Percentiles rank a stretch among this genome's conserved stretches.
These are phyloP conservation scores for Macroramphosus scolopax DNA, from an alignment of 2,797 vertebrate species.

Conservation along the genomic window DNA sequence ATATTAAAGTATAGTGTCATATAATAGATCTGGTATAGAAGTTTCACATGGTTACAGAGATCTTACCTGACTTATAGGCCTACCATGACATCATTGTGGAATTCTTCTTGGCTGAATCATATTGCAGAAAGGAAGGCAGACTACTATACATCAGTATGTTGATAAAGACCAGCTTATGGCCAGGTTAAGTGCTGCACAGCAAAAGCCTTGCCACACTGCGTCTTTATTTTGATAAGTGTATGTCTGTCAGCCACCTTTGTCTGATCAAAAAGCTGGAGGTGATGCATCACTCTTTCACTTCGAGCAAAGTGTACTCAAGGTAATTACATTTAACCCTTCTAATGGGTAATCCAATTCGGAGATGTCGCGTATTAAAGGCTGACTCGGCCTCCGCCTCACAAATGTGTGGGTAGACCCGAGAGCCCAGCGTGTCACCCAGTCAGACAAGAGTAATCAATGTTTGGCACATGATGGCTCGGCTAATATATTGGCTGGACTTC, in stretches of 20 bases:
- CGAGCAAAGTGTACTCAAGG: slow-evolving; percentile 50
- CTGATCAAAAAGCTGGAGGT: too few species aligned
- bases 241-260: too few species aligned
- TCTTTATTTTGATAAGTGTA: too few species aligned
- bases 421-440: slow-evolving; percentile 55
- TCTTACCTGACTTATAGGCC: slow-evolving; percentile 28
- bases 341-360: slow-evolving; percentile 73
- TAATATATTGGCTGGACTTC: slow-evolving; percentile 52
- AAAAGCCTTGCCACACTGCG: too few species aligned
- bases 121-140: too few species aligned
- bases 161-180: too few species aligned
- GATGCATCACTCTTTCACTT: too few species aligned
- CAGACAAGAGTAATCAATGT: slow-evolving; percentile 60
- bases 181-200: too few species aligned
- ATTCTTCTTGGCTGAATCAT: slow-evolving; percentile 10
- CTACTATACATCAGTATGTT: too few species aligned
- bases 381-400: slow-evolving; percentile 36
- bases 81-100: background rate
- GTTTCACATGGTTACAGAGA: slow-evolving; percentile 34
- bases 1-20: slow-evolving; percentile 10
- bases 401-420: slow-evolving; percentile 34
- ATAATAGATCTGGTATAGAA: slow-evolving; percentile 18
- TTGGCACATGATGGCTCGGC: slow-evolving; percentile 50
- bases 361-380: slow-evolving; percentile 59
- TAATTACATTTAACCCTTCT: slow-evolving; percentile 75